phyloP scores from a whole-genome alignment of 2,113 vertebrate genomes.

The Hydropotes inermis region DNA sequence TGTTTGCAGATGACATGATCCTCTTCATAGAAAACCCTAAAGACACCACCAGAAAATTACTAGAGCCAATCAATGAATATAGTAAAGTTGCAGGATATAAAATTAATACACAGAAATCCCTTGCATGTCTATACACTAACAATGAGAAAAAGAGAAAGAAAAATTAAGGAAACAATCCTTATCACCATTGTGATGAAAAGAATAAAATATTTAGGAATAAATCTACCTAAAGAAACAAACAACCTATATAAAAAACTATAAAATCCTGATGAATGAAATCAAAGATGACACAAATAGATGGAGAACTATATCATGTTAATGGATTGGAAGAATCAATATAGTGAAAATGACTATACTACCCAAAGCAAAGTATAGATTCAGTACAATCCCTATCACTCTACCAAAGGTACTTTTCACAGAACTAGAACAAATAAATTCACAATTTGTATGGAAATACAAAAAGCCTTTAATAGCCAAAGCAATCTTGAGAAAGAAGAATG shows the following conservation, averaged over 20 bases:
- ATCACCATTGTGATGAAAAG: neutral
- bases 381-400: neutral
- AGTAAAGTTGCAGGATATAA: neutral
- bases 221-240: neutral
- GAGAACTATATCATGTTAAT: neutral
- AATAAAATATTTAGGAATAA: neutral
- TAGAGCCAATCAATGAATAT: neutral
- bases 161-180: neutral
- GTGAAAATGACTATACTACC: neutral
- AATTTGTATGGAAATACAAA: neutral
- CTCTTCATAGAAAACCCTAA: neutral
- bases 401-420: neutral
- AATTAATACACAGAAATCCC: neutral
- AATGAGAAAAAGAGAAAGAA: neutral
- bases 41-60: neutral
- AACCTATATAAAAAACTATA: neutral
- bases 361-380: neutral
- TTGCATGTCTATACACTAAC: neutral
- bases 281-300: neutral
- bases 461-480: neutral
- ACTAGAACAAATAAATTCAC: neutral
- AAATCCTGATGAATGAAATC: neutral
- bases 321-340: neutral
- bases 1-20: neutral
- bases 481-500: neutral